These are phyloP conservation scores for Trididemnum miniatum DNA, from an alignment of 23 tunicate species.

Conservation along the genomic window DNA sequence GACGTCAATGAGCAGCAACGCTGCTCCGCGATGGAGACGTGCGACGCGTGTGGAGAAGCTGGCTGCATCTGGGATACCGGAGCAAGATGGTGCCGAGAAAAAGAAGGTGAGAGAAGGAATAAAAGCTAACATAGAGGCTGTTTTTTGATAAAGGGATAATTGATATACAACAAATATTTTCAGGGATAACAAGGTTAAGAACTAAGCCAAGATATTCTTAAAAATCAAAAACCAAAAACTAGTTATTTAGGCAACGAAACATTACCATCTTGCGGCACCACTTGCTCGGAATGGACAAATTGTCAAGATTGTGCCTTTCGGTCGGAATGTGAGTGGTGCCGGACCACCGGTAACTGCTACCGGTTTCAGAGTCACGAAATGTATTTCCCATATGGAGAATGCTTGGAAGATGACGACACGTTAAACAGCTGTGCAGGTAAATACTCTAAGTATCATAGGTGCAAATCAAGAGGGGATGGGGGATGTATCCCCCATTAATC, in stretches of 20 bases:
- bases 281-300: constrained; percentile 4
- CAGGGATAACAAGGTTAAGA: too few relatives aligned
- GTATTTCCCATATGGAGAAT: constrained; percentile 49
- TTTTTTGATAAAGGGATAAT: too few relatives aligned
- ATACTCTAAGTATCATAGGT: too few relatives aligned
- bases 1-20: background rate
- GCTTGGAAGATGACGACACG: constrained; percentile 4
- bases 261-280: background rate
- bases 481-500: too few relatives aligned
- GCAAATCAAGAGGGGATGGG: too few relatives aligned
- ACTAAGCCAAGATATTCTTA: too few relatives aligned
- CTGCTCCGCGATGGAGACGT: constrained; percentile 3
- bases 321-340: constrained; percentile 53
- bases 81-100: background rate
- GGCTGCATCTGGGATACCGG: constrained; percentile 2
- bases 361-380: background rate
- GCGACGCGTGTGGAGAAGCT: background rate
- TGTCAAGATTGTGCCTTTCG: constrained; percentile 21
- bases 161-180: too few relatives aligned
- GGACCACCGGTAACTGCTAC: constrained; percentile 48
- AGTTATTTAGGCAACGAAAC: constrained; percentile 4
- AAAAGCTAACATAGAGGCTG: too few relatives aligned
- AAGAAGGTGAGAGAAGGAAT: too few relatives aligned
- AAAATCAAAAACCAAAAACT: background rate
- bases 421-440: background rate